These are phyloP conservation scores for Antedon mediterranea DNA, from an alignment of 53 echinoderm and acorn worm species.

Conservation along the genomic window DNA sequence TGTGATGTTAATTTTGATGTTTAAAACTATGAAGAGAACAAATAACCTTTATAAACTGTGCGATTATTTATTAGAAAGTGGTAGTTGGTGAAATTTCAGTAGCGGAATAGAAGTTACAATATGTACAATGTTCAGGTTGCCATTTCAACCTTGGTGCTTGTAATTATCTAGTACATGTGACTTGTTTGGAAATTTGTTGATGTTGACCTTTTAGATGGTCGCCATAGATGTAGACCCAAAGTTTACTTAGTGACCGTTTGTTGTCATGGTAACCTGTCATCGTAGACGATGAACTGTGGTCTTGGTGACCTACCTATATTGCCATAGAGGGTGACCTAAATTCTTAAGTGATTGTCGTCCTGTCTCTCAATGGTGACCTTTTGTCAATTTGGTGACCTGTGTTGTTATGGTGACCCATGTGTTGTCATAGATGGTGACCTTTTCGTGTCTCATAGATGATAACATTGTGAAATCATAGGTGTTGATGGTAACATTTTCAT, in stretches of 20 bases:
- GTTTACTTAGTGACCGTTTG: neutral
- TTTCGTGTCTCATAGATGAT: neutral
- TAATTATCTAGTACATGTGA: neutral
- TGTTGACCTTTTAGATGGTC: too few species aligned
- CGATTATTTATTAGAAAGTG: neutral
- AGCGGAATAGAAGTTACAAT: neutral
- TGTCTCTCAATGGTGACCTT: neutral
- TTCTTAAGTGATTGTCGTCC: neutral
- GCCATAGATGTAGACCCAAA: too few species aligned
- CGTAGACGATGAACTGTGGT: too few species aligned
- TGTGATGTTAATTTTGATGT: neutral
- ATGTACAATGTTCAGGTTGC: neutral
- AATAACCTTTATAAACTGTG: neutral
- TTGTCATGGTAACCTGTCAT: neutral
- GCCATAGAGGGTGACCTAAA: too few species aligned
- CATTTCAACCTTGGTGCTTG: neutral
- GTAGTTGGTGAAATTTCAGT: neutral
- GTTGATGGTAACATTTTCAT: neutral
- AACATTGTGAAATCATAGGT: neutral
- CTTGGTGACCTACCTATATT: too few species aligned
- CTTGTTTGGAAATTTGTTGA: neutral
- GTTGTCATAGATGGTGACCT: neutral
- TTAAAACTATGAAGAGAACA: neutral
- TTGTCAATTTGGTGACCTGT: too few species aligned
- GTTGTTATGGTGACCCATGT: neutral